Evolutionary conservation across 2,113 vertebrate species (phyloP).

Genomic region (Vireo altiloquus): DNA sequence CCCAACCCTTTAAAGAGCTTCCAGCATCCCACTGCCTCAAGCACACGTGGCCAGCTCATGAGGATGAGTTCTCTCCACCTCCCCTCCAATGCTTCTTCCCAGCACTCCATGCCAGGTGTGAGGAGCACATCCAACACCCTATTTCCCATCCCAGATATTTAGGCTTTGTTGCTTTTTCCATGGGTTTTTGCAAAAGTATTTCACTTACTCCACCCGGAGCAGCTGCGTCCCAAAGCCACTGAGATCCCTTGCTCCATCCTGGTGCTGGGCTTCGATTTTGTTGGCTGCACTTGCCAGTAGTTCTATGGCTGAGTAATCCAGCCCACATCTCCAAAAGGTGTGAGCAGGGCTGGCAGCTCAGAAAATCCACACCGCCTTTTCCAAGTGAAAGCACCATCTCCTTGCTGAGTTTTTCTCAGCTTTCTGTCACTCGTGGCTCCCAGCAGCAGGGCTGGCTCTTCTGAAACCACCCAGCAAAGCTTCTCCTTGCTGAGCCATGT

Average conservation of each 20-base stretch:
- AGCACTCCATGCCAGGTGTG: accelerated
- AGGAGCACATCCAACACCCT: neutral
- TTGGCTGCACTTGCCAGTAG: neutral
- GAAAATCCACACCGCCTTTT: neutral
- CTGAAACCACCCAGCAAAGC: neutral
- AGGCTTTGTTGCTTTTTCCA: neutral
- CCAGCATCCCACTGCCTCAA: neutral
- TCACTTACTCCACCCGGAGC: neutral
- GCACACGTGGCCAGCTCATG: neutral
- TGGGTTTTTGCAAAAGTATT: neutral
- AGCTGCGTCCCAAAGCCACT: neutral
- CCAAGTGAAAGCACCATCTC: neutral
- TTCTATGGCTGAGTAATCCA: neutral
- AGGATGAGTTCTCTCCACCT: neutral
- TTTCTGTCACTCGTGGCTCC: neutral
- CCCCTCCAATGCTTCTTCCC: neutral
- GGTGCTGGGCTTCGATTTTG: neutral
- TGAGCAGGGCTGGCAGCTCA: neutral
- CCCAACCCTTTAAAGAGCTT: neutral
- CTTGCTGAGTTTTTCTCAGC: neutral
- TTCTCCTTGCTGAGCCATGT: neutral
- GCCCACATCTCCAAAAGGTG: neutral
- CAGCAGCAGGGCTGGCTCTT: neutral
- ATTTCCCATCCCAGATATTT: neutral
- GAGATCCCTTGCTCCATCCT: neutral